These are phyloP conservation scores for Megalopta genalis DNA, from an alignment of 1,140 invertebrate species.

Conservation along the genomic window DNA sequence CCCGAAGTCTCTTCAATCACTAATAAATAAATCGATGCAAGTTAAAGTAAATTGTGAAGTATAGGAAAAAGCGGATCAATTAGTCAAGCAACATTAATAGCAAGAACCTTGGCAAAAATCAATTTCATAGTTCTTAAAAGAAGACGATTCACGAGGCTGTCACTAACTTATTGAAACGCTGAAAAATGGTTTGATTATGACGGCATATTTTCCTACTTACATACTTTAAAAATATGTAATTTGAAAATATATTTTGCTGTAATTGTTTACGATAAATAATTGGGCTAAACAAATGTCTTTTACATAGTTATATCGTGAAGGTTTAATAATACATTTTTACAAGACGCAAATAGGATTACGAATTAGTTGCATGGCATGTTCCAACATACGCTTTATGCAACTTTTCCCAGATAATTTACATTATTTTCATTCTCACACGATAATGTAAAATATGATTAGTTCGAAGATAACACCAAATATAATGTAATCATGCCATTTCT, in stretches of 20 bases:
- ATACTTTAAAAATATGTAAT: too few relatives aligned
- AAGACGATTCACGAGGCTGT: background rate
- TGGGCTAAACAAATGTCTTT: background rate
- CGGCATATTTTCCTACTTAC: background rate
- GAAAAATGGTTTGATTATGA: background rate
- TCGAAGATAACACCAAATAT: background rate
- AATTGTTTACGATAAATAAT: background rate
- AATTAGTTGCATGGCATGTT: background rate
- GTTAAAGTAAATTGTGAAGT: background rate
- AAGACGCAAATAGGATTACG: background rate
- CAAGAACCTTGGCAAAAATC: conserved; percentile 15
- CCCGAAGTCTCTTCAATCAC: background rate
- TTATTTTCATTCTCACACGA: background rate
- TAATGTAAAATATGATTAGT: background rate
- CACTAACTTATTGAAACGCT: background rate
- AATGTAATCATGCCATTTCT: background rate
- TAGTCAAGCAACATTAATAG: background rate
- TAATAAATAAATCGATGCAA: conserved; percentile 2
- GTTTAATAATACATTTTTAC: background rate
- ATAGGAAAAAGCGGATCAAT: background rate
- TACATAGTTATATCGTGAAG: background rate
- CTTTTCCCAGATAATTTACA: background rate
- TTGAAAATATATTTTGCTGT: too few relatives aligned
- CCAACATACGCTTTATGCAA: background rate
- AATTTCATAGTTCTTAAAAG: background rate